Percentiles rank a stretch among this genome's conserved stretches.
Conservation (phyloP, 2,888 invertebrate species). For the Ypsolopha sequella region DNA sequence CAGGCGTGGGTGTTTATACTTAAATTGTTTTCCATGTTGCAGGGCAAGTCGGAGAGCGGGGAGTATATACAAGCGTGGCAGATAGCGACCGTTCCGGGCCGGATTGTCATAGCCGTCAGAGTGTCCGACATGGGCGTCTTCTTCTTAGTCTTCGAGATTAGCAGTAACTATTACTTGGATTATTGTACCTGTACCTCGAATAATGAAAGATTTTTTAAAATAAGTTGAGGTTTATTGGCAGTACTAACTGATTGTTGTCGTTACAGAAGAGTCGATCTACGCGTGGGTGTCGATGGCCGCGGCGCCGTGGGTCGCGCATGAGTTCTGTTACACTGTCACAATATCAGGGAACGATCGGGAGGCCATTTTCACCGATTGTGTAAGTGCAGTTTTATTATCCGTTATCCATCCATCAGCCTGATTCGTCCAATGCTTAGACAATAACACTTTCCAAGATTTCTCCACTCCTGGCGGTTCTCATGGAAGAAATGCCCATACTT, state of each 20-base stretch:
- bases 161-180: slow-evolving; percentile 27
- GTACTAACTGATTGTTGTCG: background rate
- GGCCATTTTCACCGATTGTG: slow-evolving; percentile 58
- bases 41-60: slow-evolving; percentile 56
- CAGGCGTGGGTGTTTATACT: too few relatives aligned
- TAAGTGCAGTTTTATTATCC: slow-evolving; percentile 23
- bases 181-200: background rate
- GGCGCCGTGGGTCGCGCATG: slow-evolving; percentile 48
- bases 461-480: too few relatives aligned
- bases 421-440: too few relatives aligned
- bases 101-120: slow-evolving; percentile 52
- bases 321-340: slow-evolving; percentile 51
- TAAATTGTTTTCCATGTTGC: slow-evolving; percentile 11
- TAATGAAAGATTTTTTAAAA: background rate
- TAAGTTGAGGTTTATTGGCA: slow-evolving; percentile 2
- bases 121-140: slow-evolving; percentile 60
- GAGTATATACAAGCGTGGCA: slow-evolving; percentile 62
- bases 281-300: slow-evolving; percentile 60
- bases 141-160: slow-evolving; percentile 56
- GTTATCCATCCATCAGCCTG: too few relatives aligned
- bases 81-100: slow-evolving; percentile 47
- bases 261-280: slow-evolving; percentile 38
- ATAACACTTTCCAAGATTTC: too few relatives aligned
- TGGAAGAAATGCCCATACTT: too few relatives aligned
- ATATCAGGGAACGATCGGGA: slow-evolving; percentile 60